Base-by-base conservation (phyloP, 2,797 vertebrate species). In the Phoxinus dragarum region DNA sequence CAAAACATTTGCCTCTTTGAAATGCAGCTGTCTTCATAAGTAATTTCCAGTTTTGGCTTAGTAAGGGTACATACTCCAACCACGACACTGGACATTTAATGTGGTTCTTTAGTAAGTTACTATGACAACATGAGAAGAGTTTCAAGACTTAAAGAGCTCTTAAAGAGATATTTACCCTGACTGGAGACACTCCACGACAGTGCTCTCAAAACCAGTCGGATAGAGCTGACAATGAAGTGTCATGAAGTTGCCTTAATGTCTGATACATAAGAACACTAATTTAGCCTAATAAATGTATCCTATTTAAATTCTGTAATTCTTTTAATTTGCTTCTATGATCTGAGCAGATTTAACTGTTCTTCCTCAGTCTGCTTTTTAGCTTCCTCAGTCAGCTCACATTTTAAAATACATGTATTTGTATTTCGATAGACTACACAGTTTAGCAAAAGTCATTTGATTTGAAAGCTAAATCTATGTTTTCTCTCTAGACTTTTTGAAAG, bases 1-100 rank as follows among this genome's bases (percentile, higher is more conserved):
- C 68, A 72, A 82, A 82, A 61, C 54, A 47, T 74, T 44, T 64
- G 54, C 47, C 27, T 82, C 71, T 82, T 49, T 74, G 68, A 82
- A 82, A 74, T 66, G 71, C 71, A 82, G 71, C 56, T 82, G 81
- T 49, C 56, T 44, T 66, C 21, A 23, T 66, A 74, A 47, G 71
- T 49, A 64, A 74, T 49, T 71, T 82, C 56, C 54, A 74, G 31
- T 47, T 42, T 36, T 73, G 38, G 27, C 38, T 82, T 72, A 21
- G 38, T 42, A 1, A 14, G 27, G 36, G 52, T 59, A 72, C 40
- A 36, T 64, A 47, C 71, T 64, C 56, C 67, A 82, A 74, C 73
- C 71, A 47, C 36, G 12, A 59, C 40, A 81, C n/a, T 34, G 16
- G 23, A 59, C 31, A 72, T 82, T 42, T 61, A 61, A 74, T 74